Percentiles rank a stretch among this genome's conserved stretches.
phyloP scores from a whole-genome alignment of 2,888 invertebrate genomes.

The Pseudeuparius sepicola region DNA sequence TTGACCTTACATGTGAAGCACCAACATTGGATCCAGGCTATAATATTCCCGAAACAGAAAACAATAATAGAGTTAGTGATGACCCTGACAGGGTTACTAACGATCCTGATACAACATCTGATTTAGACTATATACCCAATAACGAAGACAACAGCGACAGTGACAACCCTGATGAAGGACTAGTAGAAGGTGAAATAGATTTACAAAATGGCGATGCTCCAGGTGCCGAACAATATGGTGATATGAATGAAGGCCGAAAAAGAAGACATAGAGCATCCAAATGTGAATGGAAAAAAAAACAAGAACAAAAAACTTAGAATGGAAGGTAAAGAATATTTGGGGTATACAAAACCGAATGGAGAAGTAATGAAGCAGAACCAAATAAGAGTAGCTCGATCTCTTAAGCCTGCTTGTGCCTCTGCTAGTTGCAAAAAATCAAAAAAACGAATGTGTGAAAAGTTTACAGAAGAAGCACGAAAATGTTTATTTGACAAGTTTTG shows the following conservation, averaged over 20 bases:
- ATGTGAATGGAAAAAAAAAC: no score
- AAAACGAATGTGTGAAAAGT: no score
- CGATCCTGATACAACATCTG: no score
- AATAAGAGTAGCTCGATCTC: no score
- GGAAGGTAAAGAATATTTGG: background rate
- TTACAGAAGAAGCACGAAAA: no score
- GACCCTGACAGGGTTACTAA: background rate
- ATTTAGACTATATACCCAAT: conserved; percentile 3
- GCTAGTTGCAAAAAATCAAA: no score
- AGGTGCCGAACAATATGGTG: background rate
- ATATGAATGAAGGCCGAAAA: conserved; percentile 2
- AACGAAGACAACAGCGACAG: conserved; percentile 2
- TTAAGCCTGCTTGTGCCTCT: no score
- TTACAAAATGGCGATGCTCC: background rate
- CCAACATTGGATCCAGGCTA: no score
- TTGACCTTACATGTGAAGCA: no score
- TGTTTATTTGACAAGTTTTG: no score
- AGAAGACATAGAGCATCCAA: conserved; percentile 2
- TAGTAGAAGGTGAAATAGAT: conserved; percentile 1
- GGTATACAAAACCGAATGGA: background rate
- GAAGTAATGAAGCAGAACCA: no score
- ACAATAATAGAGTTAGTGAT: background rate
- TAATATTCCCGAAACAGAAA: no score
- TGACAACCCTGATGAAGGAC: background rate
- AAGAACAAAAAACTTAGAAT: conserved; percentile 1